Evolutionary conservation across 1,140 invertebrate genomes (phyloP).

Genomic region (Eriosoma lanigerum): DNA sequence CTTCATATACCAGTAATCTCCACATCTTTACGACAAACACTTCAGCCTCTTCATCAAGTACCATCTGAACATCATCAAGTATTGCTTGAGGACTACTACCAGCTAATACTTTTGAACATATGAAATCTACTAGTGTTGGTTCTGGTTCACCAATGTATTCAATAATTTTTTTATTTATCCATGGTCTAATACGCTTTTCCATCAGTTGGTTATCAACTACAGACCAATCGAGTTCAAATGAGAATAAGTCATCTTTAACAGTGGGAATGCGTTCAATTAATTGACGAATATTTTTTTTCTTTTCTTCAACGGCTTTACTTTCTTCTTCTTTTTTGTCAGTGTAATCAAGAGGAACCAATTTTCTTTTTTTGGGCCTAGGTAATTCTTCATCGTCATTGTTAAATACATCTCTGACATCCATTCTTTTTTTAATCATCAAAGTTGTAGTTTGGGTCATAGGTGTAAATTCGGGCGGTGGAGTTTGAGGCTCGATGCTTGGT

Average conservation of each 20-base stretch:
- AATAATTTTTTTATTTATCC: constrained; percentile 99
- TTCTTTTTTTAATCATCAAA: constrained; percentile 69
- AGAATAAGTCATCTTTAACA: constrained; percentile 93
- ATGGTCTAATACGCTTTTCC: constrained; percentile 95
- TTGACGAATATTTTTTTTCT: constrained; percentile 92
- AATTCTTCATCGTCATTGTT: constrained; percentile 81
- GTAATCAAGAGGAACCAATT: constrained; percentile 80
- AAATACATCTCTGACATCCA: constrained; percentile 86
- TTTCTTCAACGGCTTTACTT: constrained; percentile 85
- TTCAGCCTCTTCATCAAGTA: constrained; percentile 98
- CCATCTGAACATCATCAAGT: constrained; percentile 98
- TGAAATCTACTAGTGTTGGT: constrained; percentile 97
- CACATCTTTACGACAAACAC: constrained; percentile 99
- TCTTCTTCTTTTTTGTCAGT: constrained; percentile 69
- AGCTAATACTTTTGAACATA: constrained; percentile 95
- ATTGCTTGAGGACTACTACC: constrained; percentile 90
- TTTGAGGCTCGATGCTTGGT: constrained; percentile 47
- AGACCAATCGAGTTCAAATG: constrained; percentile 88
- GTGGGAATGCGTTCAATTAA: constrained; percentile 98
- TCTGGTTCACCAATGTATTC: constrained; percentile 99
- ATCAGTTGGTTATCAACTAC: constrained; percentile 86
- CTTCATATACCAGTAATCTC: constrained; percentile 97
- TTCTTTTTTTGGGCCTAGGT: constrained; percentile 66
- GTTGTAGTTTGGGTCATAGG: constrained; percentile 31
- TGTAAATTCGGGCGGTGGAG: constrained; percentile 37